Conservation (phyloP, 2,113 vertebrate genomes). For the Solea senegalensis region DNA sequence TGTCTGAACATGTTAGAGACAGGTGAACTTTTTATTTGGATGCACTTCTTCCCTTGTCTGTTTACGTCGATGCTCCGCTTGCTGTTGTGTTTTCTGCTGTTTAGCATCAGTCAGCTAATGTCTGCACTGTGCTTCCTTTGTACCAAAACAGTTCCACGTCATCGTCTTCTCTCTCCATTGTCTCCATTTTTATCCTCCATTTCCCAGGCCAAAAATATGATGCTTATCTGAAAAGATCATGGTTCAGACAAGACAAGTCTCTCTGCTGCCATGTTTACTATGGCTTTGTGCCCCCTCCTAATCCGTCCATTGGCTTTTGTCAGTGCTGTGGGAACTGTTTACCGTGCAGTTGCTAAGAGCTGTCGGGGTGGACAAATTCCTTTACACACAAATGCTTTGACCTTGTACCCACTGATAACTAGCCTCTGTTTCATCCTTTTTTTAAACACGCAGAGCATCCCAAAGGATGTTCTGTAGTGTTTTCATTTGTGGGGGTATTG, state of each 20-base stretch:
- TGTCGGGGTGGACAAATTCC: constrained; percentile 20
- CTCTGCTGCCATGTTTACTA: constrained; percentile 8
- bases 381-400: background rate
- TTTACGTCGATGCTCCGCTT: background rate
- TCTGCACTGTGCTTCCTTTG: background rate
- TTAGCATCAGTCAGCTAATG: background rate
- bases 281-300: constrained; percentile 3
- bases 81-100: background rate
- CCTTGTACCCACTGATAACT: constrained; percentile 3
- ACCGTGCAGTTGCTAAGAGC: constrained; percentile 32
- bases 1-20: constrained; percentile 1
- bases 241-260: background rate
- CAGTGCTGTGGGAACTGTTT: constrained; percentile 15
- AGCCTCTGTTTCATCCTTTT: background rate
- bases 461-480: background rate
- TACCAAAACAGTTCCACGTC: background rate
- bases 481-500: background rate
- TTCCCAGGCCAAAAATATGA: background rate
- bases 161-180: background rate
- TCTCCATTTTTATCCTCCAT: too few species aligned
- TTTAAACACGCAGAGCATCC: too few species aligned
- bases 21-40: constrained; percentile 1
- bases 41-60: background rate
- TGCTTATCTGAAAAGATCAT: background rate
- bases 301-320: constrained; percentile 15